Conservation (phyloP, 92 coral and sea anemone species). For the Zoanthus sansibaricus region DNA sequence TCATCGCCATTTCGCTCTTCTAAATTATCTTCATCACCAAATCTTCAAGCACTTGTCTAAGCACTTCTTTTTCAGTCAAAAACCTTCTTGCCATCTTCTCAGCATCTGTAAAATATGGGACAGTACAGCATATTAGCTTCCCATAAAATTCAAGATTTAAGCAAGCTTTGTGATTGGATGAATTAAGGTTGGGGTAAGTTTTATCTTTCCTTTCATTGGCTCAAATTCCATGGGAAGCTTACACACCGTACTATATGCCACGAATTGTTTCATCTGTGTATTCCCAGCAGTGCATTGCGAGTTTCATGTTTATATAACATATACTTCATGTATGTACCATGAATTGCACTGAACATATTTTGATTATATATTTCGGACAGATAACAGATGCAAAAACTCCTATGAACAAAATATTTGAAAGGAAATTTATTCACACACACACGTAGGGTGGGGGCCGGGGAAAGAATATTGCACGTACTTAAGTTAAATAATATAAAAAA, state of each 20-base stretch:
- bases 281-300: constrained; percentile 2
- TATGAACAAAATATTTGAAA: neutral
- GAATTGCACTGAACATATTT: neutral
- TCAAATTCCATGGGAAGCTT: neutral
- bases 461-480: neutral
- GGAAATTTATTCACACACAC: neutral
- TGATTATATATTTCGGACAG: neutral
- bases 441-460: neutral
- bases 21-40: too few species aligned
- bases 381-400: neutral
- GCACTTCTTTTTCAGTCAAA: neutral
- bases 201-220: too few species aligned
- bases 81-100: neutral
- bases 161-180: too few species aligned
- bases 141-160: too few species aligned
- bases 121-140: too few species aligned
- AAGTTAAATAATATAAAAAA: neutral
- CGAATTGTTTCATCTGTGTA: neutral
- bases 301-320: neutral
- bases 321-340: constrained; percentile 8
- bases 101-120: neutral
- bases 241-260: too few species aligned
- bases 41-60: neutral
- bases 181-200: too few species aligned
- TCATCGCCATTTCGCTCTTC: constrained; percentile 1